phyloP scores from a whole-genome alignment of 2,888 invertebrate species.

The Cephus pulcher region DNA sequence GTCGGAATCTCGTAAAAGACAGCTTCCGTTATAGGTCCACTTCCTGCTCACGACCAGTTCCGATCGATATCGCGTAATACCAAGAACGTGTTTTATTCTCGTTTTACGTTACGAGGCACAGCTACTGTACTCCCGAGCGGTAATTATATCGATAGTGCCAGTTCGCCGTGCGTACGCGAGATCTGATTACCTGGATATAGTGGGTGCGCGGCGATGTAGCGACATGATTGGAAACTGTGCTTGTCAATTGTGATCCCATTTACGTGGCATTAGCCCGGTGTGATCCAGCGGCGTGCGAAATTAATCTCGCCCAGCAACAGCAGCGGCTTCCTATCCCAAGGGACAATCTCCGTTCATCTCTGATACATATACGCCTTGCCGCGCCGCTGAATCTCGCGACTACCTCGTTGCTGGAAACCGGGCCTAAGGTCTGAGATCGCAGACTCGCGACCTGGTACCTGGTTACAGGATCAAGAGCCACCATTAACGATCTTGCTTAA shows the following conservation, averaged over 20 bases:
- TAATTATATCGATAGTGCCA: slow-evolving; percentile 44
- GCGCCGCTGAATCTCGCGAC: not conserved
- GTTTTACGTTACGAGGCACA: not conserved
- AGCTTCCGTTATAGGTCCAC: not conserved
- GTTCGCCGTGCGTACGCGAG: slow-evolving; percentile 20
- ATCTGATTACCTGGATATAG: slow-evolving; percentile 44
- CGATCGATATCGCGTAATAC: not conserved
- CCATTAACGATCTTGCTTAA: not conserved
- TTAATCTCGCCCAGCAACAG: slow-evolving; percentile 46
- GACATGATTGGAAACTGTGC: slow-evolving; percentile 57
- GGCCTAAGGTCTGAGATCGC: not conserved
- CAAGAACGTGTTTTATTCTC: not conserved
- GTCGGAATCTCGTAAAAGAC: not conserved
- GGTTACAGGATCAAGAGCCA: not conserved
- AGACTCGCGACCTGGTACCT: not conserved
- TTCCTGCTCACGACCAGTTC: not conserved
- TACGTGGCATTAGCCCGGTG: slow-evolving; percentile 58
- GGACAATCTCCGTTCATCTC: not conserved
- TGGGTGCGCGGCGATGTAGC: slow-evolving; percentile 30
- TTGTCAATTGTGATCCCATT: slow-evolving; percentile 61
- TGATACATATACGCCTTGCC: slow-evolving; percentile 2
- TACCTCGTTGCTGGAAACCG: not conserved
- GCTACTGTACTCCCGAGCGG: slow-evolving; percentile 22
- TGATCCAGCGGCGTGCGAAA: slow-evolving; percentile 53
- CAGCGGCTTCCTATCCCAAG: not conserved